A percentile compares a stretch with the other conserved stretches of the same genome.
phyloP scores from a whole-genome alignment of 64 coral and sea anemone genomes.

The Platygyra sinensis region DNA sequence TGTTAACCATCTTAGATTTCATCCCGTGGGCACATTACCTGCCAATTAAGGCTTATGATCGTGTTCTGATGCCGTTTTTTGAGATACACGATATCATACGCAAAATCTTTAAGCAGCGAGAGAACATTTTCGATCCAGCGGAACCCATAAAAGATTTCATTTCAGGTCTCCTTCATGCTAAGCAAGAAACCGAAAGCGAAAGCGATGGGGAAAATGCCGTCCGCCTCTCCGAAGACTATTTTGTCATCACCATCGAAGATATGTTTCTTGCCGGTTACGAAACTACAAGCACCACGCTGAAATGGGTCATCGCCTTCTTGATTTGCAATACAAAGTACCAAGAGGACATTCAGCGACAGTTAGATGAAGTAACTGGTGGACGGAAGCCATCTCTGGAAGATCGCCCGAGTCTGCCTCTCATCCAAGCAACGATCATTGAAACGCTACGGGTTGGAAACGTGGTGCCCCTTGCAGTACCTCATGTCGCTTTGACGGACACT shows the following conservation, averaged over 20 bases:
- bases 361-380: slow-evolving; percentile 19
- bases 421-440: slow-evolving; percentile 32
- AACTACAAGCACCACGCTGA: slow-evolving; percentile 39
- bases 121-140: slow-evolving; percentile 12
- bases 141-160: slow-evolving; percentile 17
- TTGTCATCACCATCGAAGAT: slow-evolving; percentile 16
- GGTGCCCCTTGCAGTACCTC: not conserved
- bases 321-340: not conserved
- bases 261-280: slow-evolving; percentile 43
- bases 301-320: slow-evolving; percentile 21
- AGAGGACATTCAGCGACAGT: slow-evolving; percentile 5
- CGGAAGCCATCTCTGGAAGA: not conserved
- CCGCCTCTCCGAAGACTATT: slow-evolving; percentile 11
- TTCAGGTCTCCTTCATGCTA: slow-evolving; percentile 23
- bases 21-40: slow-evolving; percentile 33
- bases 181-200: not conserved
- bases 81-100: slow-evolving; percentile 6
- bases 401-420: slow-evolving; percentile 5
- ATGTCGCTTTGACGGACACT: not conserved
- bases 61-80: not conserved
- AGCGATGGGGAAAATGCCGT: not conserved
- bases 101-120: not conserved
- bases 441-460: slow-evolving; percentile 1
- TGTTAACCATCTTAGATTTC: not conserved
- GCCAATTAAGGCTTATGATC: slow-evolving; percentile 28